Conservation (phyloP, 53 echinoderm and acorn worm species). For the Paelopatides confundens region DNA sequence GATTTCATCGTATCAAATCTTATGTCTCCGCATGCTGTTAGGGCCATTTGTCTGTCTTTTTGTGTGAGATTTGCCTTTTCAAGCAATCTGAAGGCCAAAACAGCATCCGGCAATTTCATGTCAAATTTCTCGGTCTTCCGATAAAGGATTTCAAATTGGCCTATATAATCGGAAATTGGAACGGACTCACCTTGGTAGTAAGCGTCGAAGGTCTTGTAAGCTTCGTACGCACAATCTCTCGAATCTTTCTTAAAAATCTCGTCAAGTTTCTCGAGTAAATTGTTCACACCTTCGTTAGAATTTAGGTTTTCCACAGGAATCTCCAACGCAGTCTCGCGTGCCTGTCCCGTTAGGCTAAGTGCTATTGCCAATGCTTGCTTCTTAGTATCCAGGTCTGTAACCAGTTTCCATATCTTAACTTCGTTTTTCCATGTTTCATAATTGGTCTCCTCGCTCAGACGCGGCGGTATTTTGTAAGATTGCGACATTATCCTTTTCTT, state of each 20-base stretch:
- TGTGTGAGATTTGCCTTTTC: neutral
- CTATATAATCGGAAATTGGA: neutral
- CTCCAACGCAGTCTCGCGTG: neutral
- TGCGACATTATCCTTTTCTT: neutral
- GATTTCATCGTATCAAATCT: constrained; percentile 38
- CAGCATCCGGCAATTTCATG: constrained; percentile 3
- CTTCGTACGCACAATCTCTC: constrained; percentile 17
- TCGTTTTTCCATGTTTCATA: neutral
- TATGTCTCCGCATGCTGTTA: constrained; percentile 14
- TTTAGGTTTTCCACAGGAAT: neutral
- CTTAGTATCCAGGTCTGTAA: neutral
- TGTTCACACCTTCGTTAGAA: neutral
- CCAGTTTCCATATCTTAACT: too few relatives aligned
- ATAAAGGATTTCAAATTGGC: constrained; percentile 3
- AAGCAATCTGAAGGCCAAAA: constrained; percentile 1
- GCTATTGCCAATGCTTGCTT: neutral
- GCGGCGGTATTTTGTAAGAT: neutral
- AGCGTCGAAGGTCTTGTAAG: neutral
- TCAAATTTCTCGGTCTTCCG: neutral
- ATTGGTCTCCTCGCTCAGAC: too few relatives aligned
- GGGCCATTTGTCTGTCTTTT: constrained; percentile 23
- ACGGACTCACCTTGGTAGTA: neutral
- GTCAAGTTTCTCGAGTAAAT: neutral
- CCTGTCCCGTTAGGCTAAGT: neutral
- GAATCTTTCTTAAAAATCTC: neutral